Evolutionary conservation across 2,888 invertebrate species (phyloP).

Genomic region (Metacarcinus magister): DNA sequence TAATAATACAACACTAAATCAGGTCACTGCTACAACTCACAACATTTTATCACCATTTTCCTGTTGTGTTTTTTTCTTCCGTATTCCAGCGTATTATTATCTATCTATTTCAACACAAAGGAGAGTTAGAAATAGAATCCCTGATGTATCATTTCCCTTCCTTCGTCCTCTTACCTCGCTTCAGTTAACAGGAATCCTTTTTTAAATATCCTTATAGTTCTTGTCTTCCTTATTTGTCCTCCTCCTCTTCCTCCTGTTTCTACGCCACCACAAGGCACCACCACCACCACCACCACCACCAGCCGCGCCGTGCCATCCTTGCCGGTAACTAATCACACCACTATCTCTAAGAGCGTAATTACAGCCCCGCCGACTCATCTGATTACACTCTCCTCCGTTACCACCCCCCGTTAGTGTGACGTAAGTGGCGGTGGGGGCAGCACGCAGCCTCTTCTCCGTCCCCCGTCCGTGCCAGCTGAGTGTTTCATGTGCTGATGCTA

Average conservation of each 20-base stretch:
- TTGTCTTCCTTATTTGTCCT: background rate
- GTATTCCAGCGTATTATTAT: background rate
- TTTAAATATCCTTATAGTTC: background rate
- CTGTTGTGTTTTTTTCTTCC: background rate
- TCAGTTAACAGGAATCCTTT: constrained; percentile 8
- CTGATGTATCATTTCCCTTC: background rate
- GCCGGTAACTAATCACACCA: constrained; percentile 29
- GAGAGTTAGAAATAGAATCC: background rate
- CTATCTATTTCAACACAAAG: background rate
- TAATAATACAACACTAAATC: background rate
- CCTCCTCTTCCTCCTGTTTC: background rate
- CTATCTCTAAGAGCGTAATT: constrained; percentile 17
- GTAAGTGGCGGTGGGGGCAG: background rate
- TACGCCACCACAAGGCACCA: background rate
- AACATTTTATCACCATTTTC: background rate
- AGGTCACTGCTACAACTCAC: background rate
- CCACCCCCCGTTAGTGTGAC: background rate
- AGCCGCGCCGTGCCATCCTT: background rate
- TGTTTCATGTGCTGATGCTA: background rate
- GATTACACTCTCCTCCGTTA: constrained; percentile 21
- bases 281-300: background rate
- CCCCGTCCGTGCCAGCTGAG: background rate
- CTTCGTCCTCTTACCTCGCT: background rate
- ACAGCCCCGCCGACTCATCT: constrained; percentile 27
- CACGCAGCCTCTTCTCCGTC: background rate